phyloP scores from a whole-genome alignment of 1,140 invertebrate species.

The Periplaneta americana region DNA sequence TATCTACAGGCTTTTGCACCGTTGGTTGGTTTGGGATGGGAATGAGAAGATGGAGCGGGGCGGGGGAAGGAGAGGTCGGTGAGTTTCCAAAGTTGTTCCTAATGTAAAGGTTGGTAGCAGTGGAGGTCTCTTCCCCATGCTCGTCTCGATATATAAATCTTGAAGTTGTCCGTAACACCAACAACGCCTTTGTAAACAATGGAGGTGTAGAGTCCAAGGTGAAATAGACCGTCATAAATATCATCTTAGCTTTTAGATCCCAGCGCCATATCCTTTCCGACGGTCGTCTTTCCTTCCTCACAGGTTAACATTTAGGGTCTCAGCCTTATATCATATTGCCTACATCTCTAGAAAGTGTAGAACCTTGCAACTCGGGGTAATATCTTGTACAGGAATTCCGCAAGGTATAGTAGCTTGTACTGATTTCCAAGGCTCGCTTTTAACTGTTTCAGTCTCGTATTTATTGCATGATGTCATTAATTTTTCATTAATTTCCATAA shows the following conservation, averaged over 20 bases:
- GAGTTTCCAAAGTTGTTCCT: not conserved
- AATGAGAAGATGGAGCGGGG: not conserved
- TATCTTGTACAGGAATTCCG: not conserved
- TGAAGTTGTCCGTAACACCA: not conserved
- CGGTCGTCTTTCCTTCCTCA: not conserved
- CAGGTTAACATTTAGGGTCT: not conserved
- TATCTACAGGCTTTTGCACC: not conserved
- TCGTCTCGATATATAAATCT: not conserved
- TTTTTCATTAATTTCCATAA: too few relatives aligned
- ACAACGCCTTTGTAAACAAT: slow-evolving; percentile 1
- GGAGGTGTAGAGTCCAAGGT: slow-evolving; percentile 5
- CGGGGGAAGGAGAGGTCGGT: not conserved
- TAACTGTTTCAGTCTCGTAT: too few relatives aligned
- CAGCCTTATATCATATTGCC: not conserved
- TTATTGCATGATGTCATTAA: too few relatives aligned
- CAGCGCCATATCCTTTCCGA: not conserved
- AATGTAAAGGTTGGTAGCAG: not conserved
- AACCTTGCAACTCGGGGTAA: not conserved
- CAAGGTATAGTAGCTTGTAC: too few relatives aligned
- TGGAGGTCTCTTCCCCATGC: not conserved
- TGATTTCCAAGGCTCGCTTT: too few relatives aligned
- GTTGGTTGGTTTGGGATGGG: not conserved
- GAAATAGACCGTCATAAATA: slow-evolving; percentile 6
- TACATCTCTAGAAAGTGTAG: not conserved
- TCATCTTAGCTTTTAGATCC: slow-evolving; percentile 1